Base-by-base conservation (phyloP, 2,113 vertebrate genomes). In the Scomber japonicus region DNA sequence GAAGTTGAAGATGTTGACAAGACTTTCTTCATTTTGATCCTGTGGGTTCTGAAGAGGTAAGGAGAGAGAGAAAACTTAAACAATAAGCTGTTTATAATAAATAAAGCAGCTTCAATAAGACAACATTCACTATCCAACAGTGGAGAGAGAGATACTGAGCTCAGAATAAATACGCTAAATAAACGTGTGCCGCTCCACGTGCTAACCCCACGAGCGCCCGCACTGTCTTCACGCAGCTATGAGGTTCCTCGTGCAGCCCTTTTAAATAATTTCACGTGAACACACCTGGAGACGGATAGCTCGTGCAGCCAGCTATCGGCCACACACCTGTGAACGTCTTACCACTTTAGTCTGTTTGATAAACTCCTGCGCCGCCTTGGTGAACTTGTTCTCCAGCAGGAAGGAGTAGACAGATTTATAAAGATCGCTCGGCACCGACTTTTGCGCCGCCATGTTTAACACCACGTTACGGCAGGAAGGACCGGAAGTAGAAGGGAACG, bases 261-360 rank as follows among this genome's bases (percentile, higher is more conserved):
- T 11, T 40, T 57, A 2, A 31, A 45, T 64, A 64, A 71, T 55
- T 35, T 24, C 49, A 7, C 31, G 16, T 12, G 45, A 12, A 13
- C 0, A 5, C 50, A 10, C 61, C 54, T 24, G n/a, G 10, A 19
- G 2, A 12, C n/a, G 0, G 7, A 44, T 35, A 27, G 17, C 11
- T 0, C 27, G 7, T 2, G 1, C 4, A 11, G 11, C 7, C 2
- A 5, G 4, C 17, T 35, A 68, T 30, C 50, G 16, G 1, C 11
- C 2, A 40, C 12, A 8, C 17, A 4, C 12, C 6, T 9, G 0
- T 0, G n/a, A 45, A 5, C 24, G 11, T 46, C 92, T 90, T 71
- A 96, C 95, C 88, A 96, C 95, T 92, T 95, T 94, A 3, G 94
- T 90, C 79, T 96, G 89, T 27, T 94, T 96, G 17, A 93, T 4